Conservation (phyloP, 2,113 vertebrate species). For the Emydura subglobosa region DNA sequence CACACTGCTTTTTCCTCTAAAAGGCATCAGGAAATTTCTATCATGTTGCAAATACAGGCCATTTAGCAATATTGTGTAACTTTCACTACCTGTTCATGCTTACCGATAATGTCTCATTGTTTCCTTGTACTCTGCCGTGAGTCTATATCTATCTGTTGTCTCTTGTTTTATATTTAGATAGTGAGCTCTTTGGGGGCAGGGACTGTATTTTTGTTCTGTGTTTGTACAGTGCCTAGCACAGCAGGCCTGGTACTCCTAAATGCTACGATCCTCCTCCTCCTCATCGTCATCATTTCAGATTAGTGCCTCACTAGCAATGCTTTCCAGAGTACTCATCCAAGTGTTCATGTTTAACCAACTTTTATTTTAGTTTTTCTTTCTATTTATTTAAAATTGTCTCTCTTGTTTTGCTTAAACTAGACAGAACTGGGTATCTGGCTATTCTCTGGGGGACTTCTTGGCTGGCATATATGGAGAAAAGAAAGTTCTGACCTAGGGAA, state of each 20-base stretch:
- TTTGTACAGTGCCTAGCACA: not conserved
- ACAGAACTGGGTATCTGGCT: not conserved
- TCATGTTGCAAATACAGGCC: not conserved
- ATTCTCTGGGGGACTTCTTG: accelerated
- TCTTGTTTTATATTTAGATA: not conserved
- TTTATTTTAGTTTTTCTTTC: not conserved
- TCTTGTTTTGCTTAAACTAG: not conserved
- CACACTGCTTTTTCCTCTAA: not conserved
- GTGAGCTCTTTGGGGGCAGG: not conserved
- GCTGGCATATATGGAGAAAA: not conserved
- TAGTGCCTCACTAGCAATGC: not conserved
- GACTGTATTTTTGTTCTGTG: too few relatives aligned
- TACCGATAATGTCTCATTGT: not conserved
- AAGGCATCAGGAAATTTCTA: not conserved
- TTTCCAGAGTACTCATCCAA: not conserved
- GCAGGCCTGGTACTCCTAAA: not conserved
- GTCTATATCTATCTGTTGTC: not conserved
- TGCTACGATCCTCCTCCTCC: not conserved
- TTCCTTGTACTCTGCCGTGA: not conserved
- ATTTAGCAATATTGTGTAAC: not conserved
- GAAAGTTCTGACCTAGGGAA: not conserved
- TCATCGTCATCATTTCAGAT: not conserved
- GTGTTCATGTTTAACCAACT: not conserved
- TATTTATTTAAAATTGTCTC: not conserved
- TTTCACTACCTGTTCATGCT: not conserved